A percentile compares a stretch with the other conserved stretches of the same genome.
Conservation (phyloP, 2,113 vertebrate genomes). For the Columba livia region DNA sequence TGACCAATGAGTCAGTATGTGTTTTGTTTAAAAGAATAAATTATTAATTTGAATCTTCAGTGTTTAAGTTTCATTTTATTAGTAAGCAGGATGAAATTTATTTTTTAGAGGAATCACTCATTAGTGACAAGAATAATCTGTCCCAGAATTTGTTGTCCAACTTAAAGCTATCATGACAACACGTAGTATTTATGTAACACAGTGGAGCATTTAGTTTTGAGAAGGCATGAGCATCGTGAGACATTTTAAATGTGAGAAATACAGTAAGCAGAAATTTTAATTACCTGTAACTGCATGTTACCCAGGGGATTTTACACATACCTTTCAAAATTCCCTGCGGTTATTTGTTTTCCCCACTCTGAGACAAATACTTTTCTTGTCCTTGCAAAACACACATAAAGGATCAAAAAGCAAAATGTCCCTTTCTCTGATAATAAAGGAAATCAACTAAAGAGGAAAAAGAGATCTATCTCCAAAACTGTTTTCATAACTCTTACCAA, state of each 20-base stretch:
- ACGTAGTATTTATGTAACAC: background rate
- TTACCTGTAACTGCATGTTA: background rate
- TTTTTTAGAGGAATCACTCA: background rate
- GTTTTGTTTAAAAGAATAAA: conserved; percentile 8
- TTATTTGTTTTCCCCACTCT: too few species aligned
- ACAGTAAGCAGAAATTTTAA: background rate
- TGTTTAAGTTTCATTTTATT: background rate
- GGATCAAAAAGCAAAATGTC: too few species aligned
- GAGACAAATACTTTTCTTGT: too few species aligned
- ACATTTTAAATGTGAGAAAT: background rate
- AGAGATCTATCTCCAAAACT: too few species aligned
- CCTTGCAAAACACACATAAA: too few species aligned
- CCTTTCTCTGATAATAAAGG: too few species aligned
- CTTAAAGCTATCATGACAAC: background rate
- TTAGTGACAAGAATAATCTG: background rate
- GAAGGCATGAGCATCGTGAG: background rate
- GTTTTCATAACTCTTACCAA: too few species aligned
- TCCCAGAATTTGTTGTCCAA: background rate
- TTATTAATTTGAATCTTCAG: background rate
- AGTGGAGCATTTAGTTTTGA: background rate
- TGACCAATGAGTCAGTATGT: background rate
- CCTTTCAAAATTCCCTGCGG: background rate
- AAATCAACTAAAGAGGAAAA: too few species aligned
- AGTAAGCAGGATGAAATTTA: background rate
- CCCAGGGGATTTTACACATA: background rate